Evolutionary conservation across 1,140 invertebrate genomes (phyloP).

Genomic region (Aphaenogaster rudis): DNA sequence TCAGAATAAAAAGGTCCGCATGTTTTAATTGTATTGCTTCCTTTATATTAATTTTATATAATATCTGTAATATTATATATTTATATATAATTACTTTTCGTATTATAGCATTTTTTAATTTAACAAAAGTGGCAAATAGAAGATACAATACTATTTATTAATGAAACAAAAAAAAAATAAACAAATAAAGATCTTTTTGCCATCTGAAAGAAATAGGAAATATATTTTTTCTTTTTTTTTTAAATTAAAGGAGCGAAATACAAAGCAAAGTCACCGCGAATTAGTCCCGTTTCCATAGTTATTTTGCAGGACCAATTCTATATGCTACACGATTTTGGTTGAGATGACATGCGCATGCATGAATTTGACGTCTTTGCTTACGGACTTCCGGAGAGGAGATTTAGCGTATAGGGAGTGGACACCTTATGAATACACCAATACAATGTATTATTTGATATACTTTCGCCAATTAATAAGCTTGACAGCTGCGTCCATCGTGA

Average conservation of each 20-base stretch:
- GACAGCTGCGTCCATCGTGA: constrained; percentile 56
- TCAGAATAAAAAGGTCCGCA: background rate
- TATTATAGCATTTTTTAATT: constrained; percentile 1
- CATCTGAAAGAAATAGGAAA: background rate
- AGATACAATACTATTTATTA: background rate
- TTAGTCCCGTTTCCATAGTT: background rate
- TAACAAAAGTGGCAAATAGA: background rate
- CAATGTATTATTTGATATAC: constrained; percentile 67
- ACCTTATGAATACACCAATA: constrained; percentile 64
- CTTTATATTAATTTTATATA: background rate
- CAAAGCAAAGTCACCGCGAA: constrained; percentile 2
- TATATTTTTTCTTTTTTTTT: background rate
- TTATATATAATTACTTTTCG: constrained; percentile 20
- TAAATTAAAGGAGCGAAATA: constrained; percentile 24
- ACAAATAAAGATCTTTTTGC: background rate
- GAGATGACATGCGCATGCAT: constrained; percentile 56
- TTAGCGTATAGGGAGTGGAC: constrained; percentile 74
- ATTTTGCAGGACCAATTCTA: constrained; percentile 52
- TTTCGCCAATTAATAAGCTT: constrained; percentile 68
- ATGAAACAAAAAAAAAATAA: background rate
- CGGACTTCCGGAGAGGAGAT: constrained; percentile 38
- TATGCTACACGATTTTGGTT: constrained; percentile 62
- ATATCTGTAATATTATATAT: background rate
- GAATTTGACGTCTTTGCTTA: constrained; percentile 65
- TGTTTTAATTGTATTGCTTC: background rate